Evolutionary conservation across 2,797 vertebrate species (phyloP).

Genomic region (Myiothlypis chrysogaster): DNA sequence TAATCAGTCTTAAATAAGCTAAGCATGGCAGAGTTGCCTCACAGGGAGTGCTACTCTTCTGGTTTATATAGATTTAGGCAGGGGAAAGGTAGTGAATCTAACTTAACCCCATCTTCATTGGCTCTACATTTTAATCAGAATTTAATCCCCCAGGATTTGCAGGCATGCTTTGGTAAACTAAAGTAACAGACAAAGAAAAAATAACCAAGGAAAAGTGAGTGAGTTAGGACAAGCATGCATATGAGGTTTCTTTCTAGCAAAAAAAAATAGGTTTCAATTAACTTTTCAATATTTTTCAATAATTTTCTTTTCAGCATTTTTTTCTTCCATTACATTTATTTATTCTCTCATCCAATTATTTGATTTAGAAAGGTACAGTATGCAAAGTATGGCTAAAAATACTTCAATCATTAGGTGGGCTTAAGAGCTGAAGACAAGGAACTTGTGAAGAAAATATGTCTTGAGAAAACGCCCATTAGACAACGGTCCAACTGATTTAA

Average conservation of each 20-base stretch:
- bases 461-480: neutral
- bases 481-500: neutral
- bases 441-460: neutral
- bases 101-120: neutral
- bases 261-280: neutral
- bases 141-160: neutral
- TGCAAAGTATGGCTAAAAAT: neutral
- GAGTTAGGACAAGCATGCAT: neutral
- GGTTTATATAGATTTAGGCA: neutral
- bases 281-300: neutral
- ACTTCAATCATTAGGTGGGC: neutral
- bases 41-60: neutral
- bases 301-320: neutral
- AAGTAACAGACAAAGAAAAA: neutral
- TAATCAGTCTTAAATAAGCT: neutral
- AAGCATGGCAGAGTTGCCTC: neutral
- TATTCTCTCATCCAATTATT: neutral
- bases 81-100: neutral
- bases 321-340: neutral
- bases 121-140: neutral
- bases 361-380: neutral
- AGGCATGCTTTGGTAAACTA: neutral
- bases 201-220: neutral
- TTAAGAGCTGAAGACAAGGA: neutral
- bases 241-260: neutral